These are phyloP conservation scores for Chrosomus eos DNA, from an alignment of 2,797 vertebrate genomes.

Conservation along the genomic window DNA sequence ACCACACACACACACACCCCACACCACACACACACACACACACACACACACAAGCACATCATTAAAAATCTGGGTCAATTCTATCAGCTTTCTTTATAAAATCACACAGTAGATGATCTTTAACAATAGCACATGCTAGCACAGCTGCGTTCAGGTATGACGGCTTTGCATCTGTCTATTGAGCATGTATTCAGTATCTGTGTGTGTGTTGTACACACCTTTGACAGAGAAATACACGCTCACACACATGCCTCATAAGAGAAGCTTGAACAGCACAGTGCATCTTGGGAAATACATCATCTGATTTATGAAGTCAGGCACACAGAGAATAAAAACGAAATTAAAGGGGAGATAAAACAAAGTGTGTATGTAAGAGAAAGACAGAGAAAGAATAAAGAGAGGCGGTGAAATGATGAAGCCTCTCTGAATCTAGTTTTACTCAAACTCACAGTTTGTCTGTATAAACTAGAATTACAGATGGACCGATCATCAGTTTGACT, in stretches of 20 bases:
- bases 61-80: slow-evolving; percentile 51
- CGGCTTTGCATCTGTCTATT: slow-evolving; percentile 1
- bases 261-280: slow-evolving; percentile 65
- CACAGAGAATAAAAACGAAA: slow-evolving; percentile 46
- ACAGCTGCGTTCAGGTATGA: slow-evolving; percentile 1
- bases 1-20: neutral
- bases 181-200: slow-evolving; percentile 19
- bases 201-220: slow-evolving; percentile 25
- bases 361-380: slow-evolving; percentile 18
- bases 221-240: slow-evolving; percentile 22
- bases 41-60: slow-evolving; percentile 14
- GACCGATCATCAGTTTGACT: neutral
- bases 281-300: slow-evolving; percentile 76
- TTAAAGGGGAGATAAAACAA: slow-evolving; percentile 48
- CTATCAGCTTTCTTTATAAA: slow-evolving; percentile 30
- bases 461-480: neutral
- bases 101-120: slow-evolving; percentile 16
- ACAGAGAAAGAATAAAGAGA: slow-evolving; percentile 4
- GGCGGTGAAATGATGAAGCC: slow-evolving; percentile 15
- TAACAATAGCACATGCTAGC: neutral
- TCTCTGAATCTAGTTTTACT: neutral
- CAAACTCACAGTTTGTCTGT: neutral
- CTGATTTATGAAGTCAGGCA: slow-evolving; percentile 71
- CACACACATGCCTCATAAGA: slow-evolving; percentile 41
- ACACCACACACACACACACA: neutral